Percentiles rank a stretch among this genome's conserved stretches.
Evolutionary conservation across 2,797 vertebrate genomes (phyloP).

Genomic region (Typhlichthys subterraneus): DNA sequence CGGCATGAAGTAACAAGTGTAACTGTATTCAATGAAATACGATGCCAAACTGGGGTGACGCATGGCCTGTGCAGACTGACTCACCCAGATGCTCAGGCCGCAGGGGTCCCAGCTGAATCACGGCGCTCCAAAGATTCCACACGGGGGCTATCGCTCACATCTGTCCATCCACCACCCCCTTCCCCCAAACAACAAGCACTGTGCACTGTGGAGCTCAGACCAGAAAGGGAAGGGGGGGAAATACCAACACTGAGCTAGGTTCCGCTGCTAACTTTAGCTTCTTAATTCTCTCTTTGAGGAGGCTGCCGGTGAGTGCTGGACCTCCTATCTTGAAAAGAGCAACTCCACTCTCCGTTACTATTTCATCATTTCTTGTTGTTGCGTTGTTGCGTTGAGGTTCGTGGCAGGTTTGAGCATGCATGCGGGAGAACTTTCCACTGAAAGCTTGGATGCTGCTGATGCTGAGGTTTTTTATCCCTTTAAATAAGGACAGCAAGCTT

Average conservation of each 20-base stretch:
- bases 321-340: too few relatives aligned
- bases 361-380: too few relatives aligned
- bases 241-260: constrained; percentile 44
- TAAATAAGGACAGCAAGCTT: constrained; percentile 48
- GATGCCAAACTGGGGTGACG: constrained; percentile 52
- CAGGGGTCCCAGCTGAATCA: constrained; percentile 70
- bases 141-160: constrained; percentile 37
- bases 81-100: constrained; percentile 71
- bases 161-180: neutral
- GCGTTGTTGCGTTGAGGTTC: constrained; percentile 23
- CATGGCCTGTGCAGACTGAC: constrained; percentile 40
- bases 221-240: constrained; percentile 57
- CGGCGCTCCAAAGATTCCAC: constrained; percentile 58
- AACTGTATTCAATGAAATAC: constrained; percentile 43
- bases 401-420: constrained; percentile 30
- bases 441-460: constrained; percentile 27
- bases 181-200: constrained; percentile 25
- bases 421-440: constrained; percentile 34
- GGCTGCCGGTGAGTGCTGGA: too few relatives aligned
- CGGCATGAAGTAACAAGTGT: constrained; percentile 20
- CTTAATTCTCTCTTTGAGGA: constrained; percentile 1
- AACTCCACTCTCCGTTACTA: too few relatives aligned
- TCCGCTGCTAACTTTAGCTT: constrained; percentile 3
- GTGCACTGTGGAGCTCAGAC: constrained; percentile 23
- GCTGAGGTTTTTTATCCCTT: constrained; percentile 24